phyloP scores from a whole-genome alignment of 2,113 vertebrate genomes.

The Lamprotornis superbus region DNA sequence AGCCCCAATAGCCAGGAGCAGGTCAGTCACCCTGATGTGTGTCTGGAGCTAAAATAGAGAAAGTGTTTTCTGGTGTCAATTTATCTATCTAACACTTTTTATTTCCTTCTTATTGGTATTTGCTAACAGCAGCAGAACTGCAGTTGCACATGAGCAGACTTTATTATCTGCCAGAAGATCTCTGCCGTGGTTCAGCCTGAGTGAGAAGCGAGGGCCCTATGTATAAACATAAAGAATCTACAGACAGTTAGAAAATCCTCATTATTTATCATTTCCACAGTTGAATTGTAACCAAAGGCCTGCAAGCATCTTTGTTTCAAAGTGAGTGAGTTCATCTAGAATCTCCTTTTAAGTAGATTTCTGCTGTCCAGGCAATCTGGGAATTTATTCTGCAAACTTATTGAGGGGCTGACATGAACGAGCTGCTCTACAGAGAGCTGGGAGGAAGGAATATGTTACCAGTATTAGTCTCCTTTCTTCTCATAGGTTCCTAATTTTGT shows the following conservation, averaged over 20 bases:
- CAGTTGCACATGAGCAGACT: background rate
- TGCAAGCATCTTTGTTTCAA: background rate
- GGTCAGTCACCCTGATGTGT: background rate
- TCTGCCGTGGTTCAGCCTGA: background rate
- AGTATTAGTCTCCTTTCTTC: background rate
- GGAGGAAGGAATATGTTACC: background rate
- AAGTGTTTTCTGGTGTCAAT: background rate
- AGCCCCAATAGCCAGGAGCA: background rate
- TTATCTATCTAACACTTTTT: background rate
- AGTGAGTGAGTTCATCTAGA: background rate
- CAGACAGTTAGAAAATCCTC: background rate
- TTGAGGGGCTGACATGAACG: background rate
- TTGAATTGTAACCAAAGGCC: background rate
- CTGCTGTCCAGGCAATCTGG: background rate
- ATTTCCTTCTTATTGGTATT: background rate
- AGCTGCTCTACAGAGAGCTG: background rate
- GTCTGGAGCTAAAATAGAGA: background rate
- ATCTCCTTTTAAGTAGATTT: constrained; percentile 24
- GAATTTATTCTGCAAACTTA: background rate
- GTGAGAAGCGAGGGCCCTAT: background rate
- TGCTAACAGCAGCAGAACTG: background rate
- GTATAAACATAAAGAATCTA: background rate
- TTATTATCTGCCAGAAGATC: background rate
- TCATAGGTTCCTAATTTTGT: background rate
- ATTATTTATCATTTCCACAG: background rate